phyloP scores from a whole-genome alignment of 2,888 invertebrate species.

The Chymomyza caudatula region DNA sequence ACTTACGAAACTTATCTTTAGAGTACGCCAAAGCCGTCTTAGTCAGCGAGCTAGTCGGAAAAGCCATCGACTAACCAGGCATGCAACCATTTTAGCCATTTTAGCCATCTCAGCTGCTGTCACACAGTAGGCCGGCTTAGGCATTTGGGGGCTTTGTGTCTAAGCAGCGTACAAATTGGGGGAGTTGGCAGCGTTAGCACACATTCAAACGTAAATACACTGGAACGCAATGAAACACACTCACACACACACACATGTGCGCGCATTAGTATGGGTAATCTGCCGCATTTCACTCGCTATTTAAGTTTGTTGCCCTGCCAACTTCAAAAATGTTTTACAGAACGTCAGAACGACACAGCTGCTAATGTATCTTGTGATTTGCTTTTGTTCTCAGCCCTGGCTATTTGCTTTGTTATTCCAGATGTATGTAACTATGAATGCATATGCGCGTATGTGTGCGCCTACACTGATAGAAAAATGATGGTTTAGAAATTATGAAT shows the following conservation, averaged over 20 bases:
- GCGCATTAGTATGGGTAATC: slow-evolving; percentile 42
- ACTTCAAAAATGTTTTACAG: not conserved
- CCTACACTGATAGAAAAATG: too few species aligned
- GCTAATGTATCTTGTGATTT: not conserved
- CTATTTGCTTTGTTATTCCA: not conserved
- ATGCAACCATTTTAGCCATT: not conserved
- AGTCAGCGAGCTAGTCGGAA: not conserved
- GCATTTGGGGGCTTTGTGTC: slow-evolving; percentile 31
- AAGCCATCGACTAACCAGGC: not conserved
- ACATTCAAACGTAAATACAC: slow-evolving; percentile 1
- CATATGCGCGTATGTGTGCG: too few species aligned
- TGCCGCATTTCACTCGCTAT: not conserved
- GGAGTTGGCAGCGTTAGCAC: not conserved
- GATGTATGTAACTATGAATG: too few species aligned
- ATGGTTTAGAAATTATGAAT: too few species aligned
- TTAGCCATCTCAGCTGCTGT: slow-evolving; percentile 24
- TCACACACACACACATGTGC: slow-evolving; percentile 11
- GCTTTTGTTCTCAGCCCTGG: not conserved
- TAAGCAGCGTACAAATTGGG: slow-evolving; percentile 47
- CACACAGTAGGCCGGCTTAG: slow-evolving; percentile 24
- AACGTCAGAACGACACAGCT: not conserved
- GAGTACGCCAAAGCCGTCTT: not conserved
- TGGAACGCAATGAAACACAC: not conserved
- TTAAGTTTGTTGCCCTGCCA: slow-evolving; percentile 13
- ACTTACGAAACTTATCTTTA: not conserved